A percentile compares a stretch with the other conserved stretches of the same genome.
These are phyloP conservation scores for Diploscapter pachys DNA, from an alignment of 1,140 invertebrate genomes.

Conservation along the genomic window DNA sequence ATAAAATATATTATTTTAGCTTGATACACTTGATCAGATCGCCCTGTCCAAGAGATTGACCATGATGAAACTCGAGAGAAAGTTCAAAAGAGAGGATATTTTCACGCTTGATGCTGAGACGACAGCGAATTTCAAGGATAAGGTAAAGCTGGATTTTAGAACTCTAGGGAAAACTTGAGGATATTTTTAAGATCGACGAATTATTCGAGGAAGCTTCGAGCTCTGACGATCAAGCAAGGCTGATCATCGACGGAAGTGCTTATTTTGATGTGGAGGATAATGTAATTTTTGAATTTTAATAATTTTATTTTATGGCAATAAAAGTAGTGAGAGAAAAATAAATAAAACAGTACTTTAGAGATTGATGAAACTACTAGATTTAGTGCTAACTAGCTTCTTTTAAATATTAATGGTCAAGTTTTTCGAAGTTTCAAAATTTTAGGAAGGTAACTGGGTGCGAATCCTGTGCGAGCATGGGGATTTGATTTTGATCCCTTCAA, in stretches of 20 bases:
- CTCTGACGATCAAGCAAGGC: slow-evolving; percentile 46
- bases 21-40: slow-evolving; percentile 53
- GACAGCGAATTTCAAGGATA: slow-evolving; percentile 56
- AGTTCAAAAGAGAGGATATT: slow-evolving; percentile 55
- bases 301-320: not conserved
- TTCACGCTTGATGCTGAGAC: slow-evolving; percentile 54
- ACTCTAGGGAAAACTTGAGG: no score
- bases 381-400: no score
- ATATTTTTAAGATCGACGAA: slow-evolving; percentile 48
- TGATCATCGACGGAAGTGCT: slow-evolving; percentile 54
- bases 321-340: not conserved
- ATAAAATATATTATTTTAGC: slow-evolving; percentile 26
- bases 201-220: slow-evolving; percentile 54
- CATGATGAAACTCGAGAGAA: slow-evolving; percentile 51
- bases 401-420: no score
- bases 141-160: slow-evolving; percentile 24
- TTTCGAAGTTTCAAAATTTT: not conserved
- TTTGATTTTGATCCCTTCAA: slow-evolving; percentile 36
- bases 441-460: slow-evolving; percentile 50
- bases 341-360: not conserved
- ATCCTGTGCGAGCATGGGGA: slow-evolving; percentile 48
- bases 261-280: slow-evolving; percentile 56
- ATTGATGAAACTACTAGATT: no score
- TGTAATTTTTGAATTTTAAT: not conserved
- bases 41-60: slow-evolving; percentile 51